A percentile compares a stretch with the other conserved stretches of the same genome.
Conservation (phyloP, 2,888 invertebrate species). For the Entomobrya proxima region DNA sequence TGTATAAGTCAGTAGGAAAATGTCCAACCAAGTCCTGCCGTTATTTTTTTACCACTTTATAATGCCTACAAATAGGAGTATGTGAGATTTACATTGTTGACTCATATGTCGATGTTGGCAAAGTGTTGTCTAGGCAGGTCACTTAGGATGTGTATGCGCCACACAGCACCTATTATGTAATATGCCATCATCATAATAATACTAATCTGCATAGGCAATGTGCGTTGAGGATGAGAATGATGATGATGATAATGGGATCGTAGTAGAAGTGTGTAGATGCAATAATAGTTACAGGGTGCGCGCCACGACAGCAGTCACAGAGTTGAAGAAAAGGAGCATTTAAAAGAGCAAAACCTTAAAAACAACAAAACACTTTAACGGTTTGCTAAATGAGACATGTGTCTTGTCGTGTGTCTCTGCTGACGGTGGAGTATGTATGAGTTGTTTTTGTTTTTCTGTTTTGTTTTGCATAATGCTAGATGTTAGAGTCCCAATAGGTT, state of each 20-base stretch:
- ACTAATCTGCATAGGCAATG: neutral
- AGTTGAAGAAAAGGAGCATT: conserved; percentile 14
- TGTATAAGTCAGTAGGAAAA: neutral
- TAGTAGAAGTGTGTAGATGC: neutral
- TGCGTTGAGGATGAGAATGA: neutral
- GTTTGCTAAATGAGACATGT: conserved; percentile 14
- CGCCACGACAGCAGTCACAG: no score
- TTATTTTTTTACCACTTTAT: neutral
- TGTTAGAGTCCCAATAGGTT: no score
- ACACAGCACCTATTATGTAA: no score
- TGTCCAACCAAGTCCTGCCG: neutral
- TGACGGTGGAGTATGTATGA: no score
- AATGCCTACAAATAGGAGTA: neutral
- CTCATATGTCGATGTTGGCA: neutral
- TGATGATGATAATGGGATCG: neutral
- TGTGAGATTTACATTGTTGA: neutral
- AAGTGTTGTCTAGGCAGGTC: neutral
- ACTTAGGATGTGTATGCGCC: neutral
- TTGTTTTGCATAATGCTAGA: neutral
- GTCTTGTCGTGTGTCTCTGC: no score
- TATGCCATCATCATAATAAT: neutral
- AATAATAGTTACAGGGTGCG: conserved; percentile 14
- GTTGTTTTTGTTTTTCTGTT: neutral
- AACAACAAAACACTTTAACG: neutral
- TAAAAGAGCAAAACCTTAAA: conserved; percentile 5